phyloP scores from a whole-genome alignment of 2,113 vertebrate species.

The Quiscalus mexicanus region DNA sequence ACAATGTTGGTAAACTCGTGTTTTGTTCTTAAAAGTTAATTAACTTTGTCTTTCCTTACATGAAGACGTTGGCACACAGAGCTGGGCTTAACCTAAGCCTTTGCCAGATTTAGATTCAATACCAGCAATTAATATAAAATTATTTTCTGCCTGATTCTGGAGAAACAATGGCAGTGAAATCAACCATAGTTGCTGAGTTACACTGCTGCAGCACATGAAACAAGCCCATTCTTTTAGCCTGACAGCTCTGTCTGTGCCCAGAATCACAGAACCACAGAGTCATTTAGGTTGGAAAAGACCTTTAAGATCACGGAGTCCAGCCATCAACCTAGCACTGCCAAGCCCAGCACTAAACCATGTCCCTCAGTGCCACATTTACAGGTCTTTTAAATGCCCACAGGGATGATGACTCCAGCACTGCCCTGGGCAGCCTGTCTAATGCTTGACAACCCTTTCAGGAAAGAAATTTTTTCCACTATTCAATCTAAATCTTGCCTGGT shows the following conservation, averaged over 20 bases:
- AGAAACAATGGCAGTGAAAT: neutral
- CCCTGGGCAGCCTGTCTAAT: neutral
- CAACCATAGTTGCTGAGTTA: neutral
- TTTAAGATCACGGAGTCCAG: neutral
- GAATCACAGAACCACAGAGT: neutral
- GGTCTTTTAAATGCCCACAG: neutral
- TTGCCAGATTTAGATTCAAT: neutral
- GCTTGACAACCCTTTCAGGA: fast-evolving
- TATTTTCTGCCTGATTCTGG: neutral
- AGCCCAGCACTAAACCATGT: neutral
- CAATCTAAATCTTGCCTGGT: neutral
- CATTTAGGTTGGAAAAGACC: neutral
- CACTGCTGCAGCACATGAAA: neutral
- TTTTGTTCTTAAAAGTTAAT: neutral
- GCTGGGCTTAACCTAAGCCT: neutral
- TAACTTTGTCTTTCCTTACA: neutral
- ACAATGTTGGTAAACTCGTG: neutral
- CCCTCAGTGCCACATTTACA: too few relatives aligned
- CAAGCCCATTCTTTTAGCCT: neutral
- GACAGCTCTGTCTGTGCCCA: neutral
- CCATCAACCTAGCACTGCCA: neutral
- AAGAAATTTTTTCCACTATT: neutral
- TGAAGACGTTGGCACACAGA: neutral
- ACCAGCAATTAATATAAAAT: neutral
- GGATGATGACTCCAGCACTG: neutral